Percentiles rank a stretch among this genome's conserved stretches.
phyloP scores from a whole-genome alignment of 2,113 vertebrate genomes.

The Copsychus sechellarum region DNA sequence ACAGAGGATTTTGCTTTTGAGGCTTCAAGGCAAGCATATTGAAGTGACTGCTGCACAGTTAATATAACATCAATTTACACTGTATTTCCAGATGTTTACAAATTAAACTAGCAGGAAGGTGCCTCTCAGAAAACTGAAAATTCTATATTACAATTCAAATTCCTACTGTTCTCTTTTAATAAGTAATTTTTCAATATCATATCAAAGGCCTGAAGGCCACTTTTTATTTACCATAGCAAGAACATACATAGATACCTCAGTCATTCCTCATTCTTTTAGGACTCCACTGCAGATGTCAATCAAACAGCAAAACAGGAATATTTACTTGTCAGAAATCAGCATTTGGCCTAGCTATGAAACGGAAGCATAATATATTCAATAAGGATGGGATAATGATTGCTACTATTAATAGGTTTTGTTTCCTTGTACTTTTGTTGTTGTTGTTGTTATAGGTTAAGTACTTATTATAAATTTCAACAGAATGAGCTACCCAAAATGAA shows the following conservation, averaged over 20 bases:
- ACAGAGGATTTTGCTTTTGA: constrained; percentile 25
- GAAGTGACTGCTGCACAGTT: constrained; percentile 1
- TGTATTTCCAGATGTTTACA: constrained; percentile 13
- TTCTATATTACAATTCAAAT: neutral
- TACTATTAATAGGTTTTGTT: neutral
- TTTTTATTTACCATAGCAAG: constrained; percentile 22
- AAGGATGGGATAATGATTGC: neutral
- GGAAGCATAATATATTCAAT: neutral
- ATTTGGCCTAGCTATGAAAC: neutral
- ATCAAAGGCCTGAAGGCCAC: neutral
- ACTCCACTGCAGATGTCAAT: neutral
- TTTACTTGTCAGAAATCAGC: neutral
- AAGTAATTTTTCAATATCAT: neutral
- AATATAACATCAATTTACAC: constrained; percentile 5
- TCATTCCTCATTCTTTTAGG: neutral
- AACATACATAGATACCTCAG: neutral
- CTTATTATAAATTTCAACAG: neutral
- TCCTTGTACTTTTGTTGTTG: neutral
- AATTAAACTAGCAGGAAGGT: neutral
- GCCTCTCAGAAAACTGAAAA: constrained; percentile 1
- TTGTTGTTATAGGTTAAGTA: neutral
- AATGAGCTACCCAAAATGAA: neutral
- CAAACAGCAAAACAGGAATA: neutral
- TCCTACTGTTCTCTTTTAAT: neutral
- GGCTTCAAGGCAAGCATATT: constrained; percentile 31